A percentile compares a stretch with the other conserved stretches of the same genome.
phyloP scores from a whole-genome alignment of 2,888 invertebrate species.

The Dicyrtoma fusca region DNA sequence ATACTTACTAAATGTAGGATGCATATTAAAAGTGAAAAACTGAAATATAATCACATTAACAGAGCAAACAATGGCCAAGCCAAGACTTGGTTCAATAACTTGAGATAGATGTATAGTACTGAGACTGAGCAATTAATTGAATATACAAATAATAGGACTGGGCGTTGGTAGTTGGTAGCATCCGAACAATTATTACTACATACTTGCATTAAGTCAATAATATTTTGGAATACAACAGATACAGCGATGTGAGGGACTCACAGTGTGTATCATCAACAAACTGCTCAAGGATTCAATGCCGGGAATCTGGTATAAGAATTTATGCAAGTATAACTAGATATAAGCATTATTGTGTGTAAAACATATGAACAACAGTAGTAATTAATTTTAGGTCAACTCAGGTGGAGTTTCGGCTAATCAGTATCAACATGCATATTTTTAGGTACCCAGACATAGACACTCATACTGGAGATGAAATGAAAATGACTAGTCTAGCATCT shows the following conservation, averaged over 20 bases:
- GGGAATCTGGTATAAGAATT: neutral
- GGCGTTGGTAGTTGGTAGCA: neutral
- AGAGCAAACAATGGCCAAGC: neutral
- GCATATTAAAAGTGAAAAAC: too few species aligned
- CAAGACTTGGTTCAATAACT: too few species aligned
- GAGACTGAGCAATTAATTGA: neutral
- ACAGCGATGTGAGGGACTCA: neutral
- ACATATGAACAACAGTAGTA: too few species aligned
- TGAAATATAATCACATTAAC: neutral
- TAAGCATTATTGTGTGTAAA: neutral
- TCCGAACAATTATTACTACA: neutral
- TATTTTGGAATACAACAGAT: neutral
- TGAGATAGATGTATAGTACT: too few species aligned
- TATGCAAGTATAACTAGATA: too few species aligned
- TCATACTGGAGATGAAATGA: too few species aligned
- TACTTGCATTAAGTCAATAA: conserved; percentile 16
- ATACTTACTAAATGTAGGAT: too few species aligned
- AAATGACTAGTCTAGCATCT: neutral
- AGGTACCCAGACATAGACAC: too few species aligned
- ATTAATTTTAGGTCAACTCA: conserved; percentile 18
- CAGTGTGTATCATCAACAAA: too few species aligned
- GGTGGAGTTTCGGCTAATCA: neutral
- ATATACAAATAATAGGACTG: conserved; percentile 2
- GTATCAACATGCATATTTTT: too few species aligned
- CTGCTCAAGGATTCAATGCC: conserved; percentile 7